Evolutionary conservation across 2,113 vertebrate genomes (phyloP).

Genomic region (Electrona antarctica): DNA sequence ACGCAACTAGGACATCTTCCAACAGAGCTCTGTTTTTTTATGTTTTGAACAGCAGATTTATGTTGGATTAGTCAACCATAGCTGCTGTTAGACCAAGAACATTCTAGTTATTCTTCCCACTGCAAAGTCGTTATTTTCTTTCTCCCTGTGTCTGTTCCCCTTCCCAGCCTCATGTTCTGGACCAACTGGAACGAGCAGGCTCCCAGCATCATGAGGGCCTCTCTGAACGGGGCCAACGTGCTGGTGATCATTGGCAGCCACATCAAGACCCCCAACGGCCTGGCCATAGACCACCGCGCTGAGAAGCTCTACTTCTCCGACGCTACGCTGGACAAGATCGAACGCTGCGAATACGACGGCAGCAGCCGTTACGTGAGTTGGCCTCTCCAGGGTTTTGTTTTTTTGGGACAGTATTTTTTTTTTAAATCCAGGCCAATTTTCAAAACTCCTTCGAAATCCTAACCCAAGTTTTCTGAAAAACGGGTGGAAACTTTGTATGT

Average conservation of each 20-base stretch:
- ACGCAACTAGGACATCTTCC: neutral
- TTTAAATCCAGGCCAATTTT: too few relatives aligned
- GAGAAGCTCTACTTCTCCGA: slow-evolving; percentile 98
- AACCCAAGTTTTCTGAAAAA: too few relatives aligned
- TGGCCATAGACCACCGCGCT: slow-evolving; percentile 93
- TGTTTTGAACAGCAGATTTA: slow-evolving; percentile 30
- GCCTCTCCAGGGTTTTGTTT: too few relatives aligned
- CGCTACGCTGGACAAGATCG: slow-evolving; percentile 95
- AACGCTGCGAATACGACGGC: slow-evolving; percentile 95
- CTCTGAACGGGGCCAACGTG: slow-evolving; percentile 90
- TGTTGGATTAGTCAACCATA: slow-evolving; percentile 32
- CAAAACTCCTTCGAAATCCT: too few relatives aligned
- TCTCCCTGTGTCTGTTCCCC: slow-evolving; percentile 15
- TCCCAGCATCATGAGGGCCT: slow-evolving; percentile 96
- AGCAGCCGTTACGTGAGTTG: slow-evolving; percentile 89
- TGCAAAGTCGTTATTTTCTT: slow-evolving; percentile 7
- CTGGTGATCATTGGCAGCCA: slow-evolving; percentile 92
- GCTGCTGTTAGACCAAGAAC: neutral
- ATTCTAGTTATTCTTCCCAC: neutral
- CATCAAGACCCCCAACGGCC: slow-evolving; percentile 93
- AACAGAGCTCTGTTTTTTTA: neutral
- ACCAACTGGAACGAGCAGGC: slow-evolving; percentile 98
- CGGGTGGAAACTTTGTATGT: too few relatives aligned
- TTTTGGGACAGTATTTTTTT: too few relatives aligned
- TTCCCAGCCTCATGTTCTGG: slow-evolving; percentile 94